Conservation (phyloP, 2,888 invertebrate species). For the Tenthredo scrophulariae region DNA sequence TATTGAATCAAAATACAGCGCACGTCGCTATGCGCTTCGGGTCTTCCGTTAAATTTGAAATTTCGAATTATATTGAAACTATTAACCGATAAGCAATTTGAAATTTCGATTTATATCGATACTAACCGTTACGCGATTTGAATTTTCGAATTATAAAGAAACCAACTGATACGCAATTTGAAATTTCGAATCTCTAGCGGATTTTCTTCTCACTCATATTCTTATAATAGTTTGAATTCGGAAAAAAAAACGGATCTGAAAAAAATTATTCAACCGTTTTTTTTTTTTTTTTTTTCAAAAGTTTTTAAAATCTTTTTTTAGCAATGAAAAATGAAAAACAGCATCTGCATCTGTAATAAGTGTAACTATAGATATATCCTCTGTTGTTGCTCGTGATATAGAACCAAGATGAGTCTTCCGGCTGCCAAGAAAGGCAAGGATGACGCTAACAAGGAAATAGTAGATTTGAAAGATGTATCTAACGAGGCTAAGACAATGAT, state of each 20-base stretch:
- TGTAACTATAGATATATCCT: background rate
- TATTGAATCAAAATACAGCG: too few relatives aligned
- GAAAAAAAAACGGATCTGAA: too few relatives aligned
- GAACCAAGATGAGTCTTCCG: constrained; percentile 71
- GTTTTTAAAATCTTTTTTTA: background rate
- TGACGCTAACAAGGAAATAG: constrained; percentile 77
- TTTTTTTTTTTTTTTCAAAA: background rate
- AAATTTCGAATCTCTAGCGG: background rate
- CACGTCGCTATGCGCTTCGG: background rate
- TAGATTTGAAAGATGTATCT: constrained; percentile 82
- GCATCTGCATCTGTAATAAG: too few relatives aligned
- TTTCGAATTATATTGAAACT: background rate
- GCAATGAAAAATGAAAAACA: background rate
- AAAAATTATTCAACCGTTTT: too few relatives aligned
- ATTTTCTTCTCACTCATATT: background rate
- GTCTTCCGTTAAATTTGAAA: background rate
- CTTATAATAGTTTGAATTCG: background rate
- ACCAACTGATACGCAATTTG: background rate
- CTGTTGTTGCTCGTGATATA: constrained; percentile 51
- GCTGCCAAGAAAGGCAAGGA: constrained; percentile 71
- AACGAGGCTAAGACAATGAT: constrained; percentile 85
- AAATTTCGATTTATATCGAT: background rate
- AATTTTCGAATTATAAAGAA: background rate
- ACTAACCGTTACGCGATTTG: background rate
- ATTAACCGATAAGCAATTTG: background rate